A percentile compares a stretch with the other conserved stretches of the same genome.
These are phyloP conservation scores for Ceramica pisi DNA, from an alignment of 2,888 invertebrate genomes.

Conservation along the genomic window DNA sequence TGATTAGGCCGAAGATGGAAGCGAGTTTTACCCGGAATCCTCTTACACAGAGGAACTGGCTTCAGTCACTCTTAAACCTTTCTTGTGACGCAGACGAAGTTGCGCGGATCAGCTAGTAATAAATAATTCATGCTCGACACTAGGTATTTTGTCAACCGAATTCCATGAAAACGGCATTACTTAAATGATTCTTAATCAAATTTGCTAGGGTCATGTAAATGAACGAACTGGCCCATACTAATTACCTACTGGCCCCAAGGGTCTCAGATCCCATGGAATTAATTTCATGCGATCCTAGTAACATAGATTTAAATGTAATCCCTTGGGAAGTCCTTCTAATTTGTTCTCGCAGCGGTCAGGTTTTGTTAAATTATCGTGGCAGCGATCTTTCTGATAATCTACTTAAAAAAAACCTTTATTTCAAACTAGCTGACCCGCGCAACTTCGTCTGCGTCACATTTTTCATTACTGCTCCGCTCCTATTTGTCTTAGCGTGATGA, in stretches of 20 bases:
- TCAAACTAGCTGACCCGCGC: no score
- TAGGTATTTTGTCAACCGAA: constrained; percentile 18
- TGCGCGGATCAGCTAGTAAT: no score
- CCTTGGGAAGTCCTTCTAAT: constrained; percentile 46
- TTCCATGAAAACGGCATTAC: constrained; percentile 40
- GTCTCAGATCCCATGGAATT: constrained; percentile 41
- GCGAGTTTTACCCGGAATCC: no score
- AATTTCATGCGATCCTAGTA: constrained; percentile 51
- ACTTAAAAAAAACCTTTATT: constrained; percentile 24
- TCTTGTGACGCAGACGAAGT: no score
- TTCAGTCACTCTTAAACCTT: no score
- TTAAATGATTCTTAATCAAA: constrained; percentile 51
- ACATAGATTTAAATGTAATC: constrained; percentile 58
- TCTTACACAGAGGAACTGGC: no score
- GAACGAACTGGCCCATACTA: constrained; percentile 51
- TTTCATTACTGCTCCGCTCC: no score
- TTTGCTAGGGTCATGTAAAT: constrained; percentile 56
- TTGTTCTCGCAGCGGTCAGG: constrained; percentile 42
- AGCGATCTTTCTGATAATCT: constrained; percentile 18
- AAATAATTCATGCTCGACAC: constrained; percentile 50
- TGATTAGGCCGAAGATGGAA: no score
- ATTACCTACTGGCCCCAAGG: constrained; percentile 53
- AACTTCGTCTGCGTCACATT: no score
- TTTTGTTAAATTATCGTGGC: constrained; percentile 36
- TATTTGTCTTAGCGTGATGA: no score